Percentiles rank a stretch among this genome's conserved stretches.
Conservation (phyloP, 2,797 vertebrate genomes). For the Pangasius sanitwongsei region DNA sequence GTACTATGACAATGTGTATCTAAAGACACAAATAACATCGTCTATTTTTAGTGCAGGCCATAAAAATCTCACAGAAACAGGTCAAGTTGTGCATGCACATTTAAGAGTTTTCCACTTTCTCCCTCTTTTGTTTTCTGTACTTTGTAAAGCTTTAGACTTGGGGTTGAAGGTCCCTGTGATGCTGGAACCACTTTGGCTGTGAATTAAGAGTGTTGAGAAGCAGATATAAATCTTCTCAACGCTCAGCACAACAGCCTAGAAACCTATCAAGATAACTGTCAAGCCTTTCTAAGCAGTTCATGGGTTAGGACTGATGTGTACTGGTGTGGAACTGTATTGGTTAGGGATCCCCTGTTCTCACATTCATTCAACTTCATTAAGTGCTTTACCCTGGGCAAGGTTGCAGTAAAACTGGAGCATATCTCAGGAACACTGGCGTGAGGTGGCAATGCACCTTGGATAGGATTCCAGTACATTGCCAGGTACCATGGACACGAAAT, state of each 20-base stretch:
- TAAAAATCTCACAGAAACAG: neutral
- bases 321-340: neutral
- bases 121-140: neutral
- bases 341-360: neutral
- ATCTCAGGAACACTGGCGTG: neutral
- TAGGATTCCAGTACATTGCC: neutral
- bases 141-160: neutral
- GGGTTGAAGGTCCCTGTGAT: neutral
- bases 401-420: neutral
- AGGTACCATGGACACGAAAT: neutral
- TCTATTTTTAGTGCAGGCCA: neutral
- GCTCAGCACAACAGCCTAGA: neutral
- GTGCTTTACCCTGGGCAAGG: neutral
- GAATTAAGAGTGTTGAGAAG: no score
- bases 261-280: no score
- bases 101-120: neutral
- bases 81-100: neutral
- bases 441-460: neutral
- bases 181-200: neutral
- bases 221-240: neutral
- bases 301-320: neutral
- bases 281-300: neutral
- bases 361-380: neutral
- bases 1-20: neutral
- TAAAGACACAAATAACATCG: neutral